Evolutionary conservation across 1,140 invertebrate genomes (phyloP), one percentile per base, ranked within the genome.

Genomic region (Penaeus vannamei): DNA sequence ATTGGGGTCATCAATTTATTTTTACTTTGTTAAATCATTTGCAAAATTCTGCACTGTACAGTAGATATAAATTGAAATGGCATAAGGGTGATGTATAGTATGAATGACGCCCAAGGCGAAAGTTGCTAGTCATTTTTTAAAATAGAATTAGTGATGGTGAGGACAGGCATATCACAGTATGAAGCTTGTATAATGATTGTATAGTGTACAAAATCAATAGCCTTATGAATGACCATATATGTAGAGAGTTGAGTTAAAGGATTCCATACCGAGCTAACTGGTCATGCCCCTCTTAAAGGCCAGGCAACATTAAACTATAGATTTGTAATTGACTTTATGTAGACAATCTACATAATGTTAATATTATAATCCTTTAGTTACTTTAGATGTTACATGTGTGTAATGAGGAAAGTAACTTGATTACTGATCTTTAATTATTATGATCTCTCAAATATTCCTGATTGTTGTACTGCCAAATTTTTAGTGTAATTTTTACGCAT

Each of bases 41-140:
- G 80, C 79, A 84, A 84, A 89, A 77, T 84, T 89, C 76, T 26
- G 26, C 29, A 85, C 32, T 81, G 88, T 81, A 90, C 26, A 85
- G 84, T 85, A 85, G 26, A 46, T 42, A 72, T 29, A 72, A 85
- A 46, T 26, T 46, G 22, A 53, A 66, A 89, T 81, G 64, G 81
- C 69, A 89, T 72, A 90, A 80, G 77, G 64, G 59, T 85, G 53
- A 64, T 86, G 61, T 83, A 66, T 80, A 81, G 79, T 81, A 72
- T 90, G 88, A 85, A 82, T 90, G 88, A 85, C 64, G 84, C 88
- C 88, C 79, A 85, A 64, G 88, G 88, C 88, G 84, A 23, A 90
- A 90, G 84, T 90, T 90, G 88, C 88, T 90, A 90, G 88, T 90
- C 88, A 90, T 85, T 86, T 86, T 85, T 85, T 53, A 60, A 66